Base-by-base conservation (phyloP, 2,888 invertebrate genomes). In the Herminia tarsipennalis region DNA sequence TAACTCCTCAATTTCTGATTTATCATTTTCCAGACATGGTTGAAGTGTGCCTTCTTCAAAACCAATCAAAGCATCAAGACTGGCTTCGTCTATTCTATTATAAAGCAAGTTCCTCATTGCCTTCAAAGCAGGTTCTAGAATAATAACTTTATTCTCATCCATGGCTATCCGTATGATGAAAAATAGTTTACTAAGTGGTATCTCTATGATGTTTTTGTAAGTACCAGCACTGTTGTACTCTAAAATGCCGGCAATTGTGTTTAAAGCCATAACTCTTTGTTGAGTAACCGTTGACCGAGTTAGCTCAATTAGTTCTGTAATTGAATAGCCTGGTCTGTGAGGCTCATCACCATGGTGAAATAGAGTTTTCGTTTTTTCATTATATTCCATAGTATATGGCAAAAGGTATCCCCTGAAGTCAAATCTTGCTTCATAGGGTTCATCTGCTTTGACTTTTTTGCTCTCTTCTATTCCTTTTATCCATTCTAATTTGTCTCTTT, bases 291-390 rank as follows among this genome's bases (percentile, higher is more conserved):
- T 92, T 0, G 96, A 96, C 70, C 95, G 90, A 20, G 95, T 94
- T 1, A 98, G 85, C 53, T 96, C 95, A 66, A 98, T 94, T 0
- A 98, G 81, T 85, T 99, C 99, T 60, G 96, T 96, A 6, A 99
- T 80, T 0, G 97, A 95, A 81, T 98, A 99, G 0, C 98, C 98
- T 1, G 98, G 96, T 50, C 97, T 92, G 51, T 95, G 95, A 4
- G 98, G 96, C 79, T 99, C 98, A 58, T 97, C 96, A 0, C 98
- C 98, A 83, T 99, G 99, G 81, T 98, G 96, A 82, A 97, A 98
- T 9, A 99, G 91, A 14, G 93, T 85, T 66, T 94, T 93, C 0
- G 92, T 91, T 44, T 92, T 70, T 36, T 92, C 93, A 54, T 85
- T 86, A 52, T 83, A 92, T 32, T 94, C 94, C 29, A 93, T 91